Evolutionary conservation across 2,113 vertebrate genomes (phyloP).

Genomic region (Phyllostomus hastatus): DNA sequence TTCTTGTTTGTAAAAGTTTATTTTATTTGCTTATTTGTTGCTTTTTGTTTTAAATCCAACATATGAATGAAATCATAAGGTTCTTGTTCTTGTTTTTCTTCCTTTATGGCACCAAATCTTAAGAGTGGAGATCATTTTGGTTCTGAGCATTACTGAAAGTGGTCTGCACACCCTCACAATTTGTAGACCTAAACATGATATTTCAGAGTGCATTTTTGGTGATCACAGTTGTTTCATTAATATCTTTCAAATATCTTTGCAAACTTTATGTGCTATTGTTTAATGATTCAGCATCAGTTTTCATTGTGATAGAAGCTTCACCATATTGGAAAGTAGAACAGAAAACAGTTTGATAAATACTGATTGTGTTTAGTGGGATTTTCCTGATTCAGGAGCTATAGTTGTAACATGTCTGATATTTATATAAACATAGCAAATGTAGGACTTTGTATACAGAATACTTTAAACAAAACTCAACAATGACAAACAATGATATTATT

Average conservation of each 20-base stretch:
- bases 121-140: background rate
- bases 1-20: background rate
- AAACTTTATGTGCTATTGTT: background rate
- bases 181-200: background rate
- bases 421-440: background rate
- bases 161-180: background rate
- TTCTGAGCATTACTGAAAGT: background rate
- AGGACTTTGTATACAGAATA: background rate
- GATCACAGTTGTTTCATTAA: background rate
- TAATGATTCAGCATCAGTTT: background rate
- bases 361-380: background rate
- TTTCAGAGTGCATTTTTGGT: background rate
- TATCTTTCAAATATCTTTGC: background rate
- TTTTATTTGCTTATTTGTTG: background rate
- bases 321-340: background rate
- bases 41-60: background rate
- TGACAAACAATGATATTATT: background rate
- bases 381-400: background rate
- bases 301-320: background rate
- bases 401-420: background rate
- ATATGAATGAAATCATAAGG: too few relatives aligned
- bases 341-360: background rate
- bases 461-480: background rate
- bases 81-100: background rate
- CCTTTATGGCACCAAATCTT: background rate